Base-by-base conservation (phyloP, 2,113 vertebrate species). In the Noctilio leporinus region DNA sequence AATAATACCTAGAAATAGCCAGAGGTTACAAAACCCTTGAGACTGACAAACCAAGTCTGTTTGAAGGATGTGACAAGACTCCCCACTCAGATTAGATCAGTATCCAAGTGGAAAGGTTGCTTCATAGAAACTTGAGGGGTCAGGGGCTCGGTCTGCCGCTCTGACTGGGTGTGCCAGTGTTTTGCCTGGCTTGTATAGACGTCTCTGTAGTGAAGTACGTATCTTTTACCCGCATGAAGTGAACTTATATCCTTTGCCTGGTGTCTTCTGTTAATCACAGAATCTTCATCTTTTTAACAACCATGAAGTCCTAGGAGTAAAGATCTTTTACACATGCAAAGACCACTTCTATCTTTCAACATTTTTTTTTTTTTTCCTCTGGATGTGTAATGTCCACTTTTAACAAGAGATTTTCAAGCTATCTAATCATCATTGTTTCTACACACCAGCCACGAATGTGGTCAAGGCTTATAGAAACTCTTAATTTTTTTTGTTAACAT, bases 281-380 rank as follows among this genome's bases (percentile, higher is more conserved):
- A 82, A 75, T 91, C 80, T 35, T 76, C 86, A 93, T 33, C 30
- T 83, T 89, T 97, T 93, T 67, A 26, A 82, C 86, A 93, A 38
- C 5, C 49, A 49, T 53, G 62, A 17, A 53, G 26, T 77, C 64
- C 7, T 57, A 30, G 4, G 28, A 53, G 38, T 33, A 67, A 77
- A 12, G 43, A 15, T 26, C n/a, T 70, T 77, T 94, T 75, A 92
- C 26, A 49, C 38, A 73, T n/a, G 55, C 38, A 43, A 89, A 92
- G 28, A 20, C 35, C 24, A 51, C n/a, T 33, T 76, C 33, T 85
- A 15, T 4, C 4, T 86, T 89, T 86, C 59, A 76, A 67, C 53
- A 45, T 51, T 53, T 40, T 72, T 26, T 82, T 86, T 51, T 51
- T 53, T 40, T 72, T 26, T 82, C 82, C 49, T 38, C 28, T 83